phyloP scores from a whole-genome alignment of 2,113 vertebrate species.

The Sinocyclocheilus grahami region DNA sequence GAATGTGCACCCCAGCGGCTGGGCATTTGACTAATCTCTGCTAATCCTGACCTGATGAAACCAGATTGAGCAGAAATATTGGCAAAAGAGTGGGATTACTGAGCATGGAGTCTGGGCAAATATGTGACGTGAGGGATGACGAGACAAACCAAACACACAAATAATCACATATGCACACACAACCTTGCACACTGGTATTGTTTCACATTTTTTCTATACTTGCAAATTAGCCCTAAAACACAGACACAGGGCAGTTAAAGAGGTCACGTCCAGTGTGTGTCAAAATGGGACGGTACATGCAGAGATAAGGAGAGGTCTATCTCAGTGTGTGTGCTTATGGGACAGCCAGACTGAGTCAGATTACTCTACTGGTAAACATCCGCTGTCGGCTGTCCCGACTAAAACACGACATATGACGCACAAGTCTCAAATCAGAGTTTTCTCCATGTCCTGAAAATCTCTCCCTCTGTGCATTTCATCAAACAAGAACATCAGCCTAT shows the following conservation, averaged over 20 bases:
- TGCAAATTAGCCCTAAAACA: neutral
- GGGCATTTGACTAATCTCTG: slow-evolving; percentile 70
- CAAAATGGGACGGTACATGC: no score
- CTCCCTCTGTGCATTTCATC: neutral
- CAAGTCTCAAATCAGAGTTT: neutral
- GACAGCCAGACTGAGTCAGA: slow-evolving; percentile 20
- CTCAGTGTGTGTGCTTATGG: neutral
- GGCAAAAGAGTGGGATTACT: slow-evolving; percentile 72
- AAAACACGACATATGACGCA: slow-evolving; percentile 19
- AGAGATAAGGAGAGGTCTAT: neutral
- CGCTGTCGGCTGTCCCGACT: neutral
- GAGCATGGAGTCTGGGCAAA: slow-evolving; percentile 67
- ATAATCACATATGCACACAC: neutral
- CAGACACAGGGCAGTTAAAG: neutral
- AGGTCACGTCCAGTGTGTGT: neutral
- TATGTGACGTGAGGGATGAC: slow-evolving; percentile 61
- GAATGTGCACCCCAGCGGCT: slow-evolving; percentile 65
- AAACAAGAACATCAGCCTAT: neutral
- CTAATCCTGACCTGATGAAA: slow-evolving; percentile 76
- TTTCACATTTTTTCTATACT: neutral
- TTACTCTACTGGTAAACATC: slow-evolving; percentile 32
- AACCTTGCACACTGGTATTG: neutral
- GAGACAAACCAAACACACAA: slow-evolving; percentile 8
- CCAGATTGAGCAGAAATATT: slow-evolving; percentile 73
- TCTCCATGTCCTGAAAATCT: neutral